Evolutionary conservation across 1,140 invertebrate genomes (phyloP).

Genomic region (Orussus abietinus): DNA sequence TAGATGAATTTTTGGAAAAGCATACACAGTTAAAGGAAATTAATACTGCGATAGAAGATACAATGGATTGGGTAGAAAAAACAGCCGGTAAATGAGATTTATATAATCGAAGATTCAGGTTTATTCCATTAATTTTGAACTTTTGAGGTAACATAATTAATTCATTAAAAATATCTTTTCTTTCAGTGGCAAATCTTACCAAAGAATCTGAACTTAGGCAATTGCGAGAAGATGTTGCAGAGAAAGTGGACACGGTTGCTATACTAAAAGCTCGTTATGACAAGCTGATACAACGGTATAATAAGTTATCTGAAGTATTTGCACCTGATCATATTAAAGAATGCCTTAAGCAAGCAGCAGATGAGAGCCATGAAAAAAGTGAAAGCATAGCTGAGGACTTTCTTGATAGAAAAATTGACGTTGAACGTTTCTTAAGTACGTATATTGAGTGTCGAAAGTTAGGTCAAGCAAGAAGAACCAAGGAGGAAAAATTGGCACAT

Average conservation of each 20-base stretch:
- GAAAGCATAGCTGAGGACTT: constrained; percentile 73
- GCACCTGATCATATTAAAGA: constrained; percentile 71
- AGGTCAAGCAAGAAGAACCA: constrained; percentile 68
- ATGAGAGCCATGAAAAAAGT: constrained; percentile 68
- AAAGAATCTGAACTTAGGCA: constrained; percentile 64
- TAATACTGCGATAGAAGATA: constrained; percentile 64
- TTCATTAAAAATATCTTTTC: constrained; percentile 10
- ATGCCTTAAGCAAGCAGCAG: constrained; percentile 58
- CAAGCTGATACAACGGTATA: constrained; percentile 63
- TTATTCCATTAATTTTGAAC: constrained; percentile 13
- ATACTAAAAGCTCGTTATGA: constrained; percentile 68
- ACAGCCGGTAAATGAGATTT: constrained; percentile 59
- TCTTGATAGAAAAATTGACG: constrained; percentile 68
- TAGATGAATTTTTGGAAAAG: constrained; percentile 68
- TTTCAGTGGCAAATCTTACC: constrained; percentile 62
- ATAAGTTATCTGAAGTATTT: constrained; percentile 67
- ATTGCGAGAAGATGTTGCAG: constrained; percentile 59
- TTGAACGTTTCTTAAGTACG: constrained; percentile 68
- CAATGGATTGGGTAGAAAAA: constrained; percentile 68
- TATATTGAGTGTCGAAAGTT: constrained; percentile 68
- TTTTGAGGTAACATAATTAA: constrained; percentile 9
- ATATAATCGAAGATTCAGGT: constrained; percentile 11
- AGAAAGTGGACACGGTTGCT: constrained; percentile 63
- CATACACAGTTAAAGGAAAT: constrained; percentile 64
- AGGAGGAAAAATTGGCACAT: constrained; percentile 71